These are phyloP conservation scores for Psephotus haematonotus DNA, from an alignment of 2,113 vertebrate species.

Conservation along the genomic window DNA sequence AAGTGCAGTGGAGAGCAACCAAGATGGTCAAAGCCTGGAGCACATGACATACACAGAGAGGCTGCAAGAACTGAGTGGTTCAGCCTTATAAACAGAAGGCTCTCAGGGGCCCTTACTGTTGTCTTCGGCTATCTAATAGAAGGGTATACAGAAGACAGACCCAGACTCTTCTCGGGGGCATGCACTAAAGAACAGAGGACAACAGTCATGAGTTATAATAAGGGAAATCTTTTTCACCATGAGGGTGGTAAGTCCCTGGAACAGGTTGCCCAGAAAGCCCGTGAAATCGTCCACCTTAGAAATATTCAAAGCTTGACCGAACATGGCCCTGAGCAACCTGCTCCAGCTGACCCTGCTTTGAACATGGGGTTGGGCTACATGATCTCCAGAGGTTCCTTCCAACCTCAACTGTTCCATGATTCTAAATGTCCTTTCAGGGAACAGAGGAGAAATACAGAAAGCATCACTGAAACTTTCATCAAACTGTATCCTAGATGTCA, in stretches of 20 bases:
- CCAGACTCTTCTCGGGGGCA: not conserved
- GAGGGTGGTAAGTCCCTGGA: not conserved
- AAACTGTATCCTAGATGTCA: not conserved
- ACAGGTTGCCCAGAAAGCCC: not conserved
- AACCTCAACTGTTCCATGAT: not conserved
- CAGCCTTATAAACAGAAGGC: not conserved
- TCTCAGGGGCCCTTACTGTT: not conserved
- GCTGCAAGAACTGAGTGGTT: not conserved
- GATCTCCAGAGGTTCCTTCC: not conserved
- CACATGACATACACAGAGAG: not conserved
- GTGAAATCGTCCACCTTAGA: not conserved
- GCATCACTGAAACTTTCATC: not conserved
- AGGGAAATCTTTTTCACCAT: not conserved
- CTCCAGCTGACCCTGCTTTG: not conserved
- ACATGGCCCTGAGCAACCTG: not conserved
- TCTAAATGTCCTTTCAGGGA: not conserved
- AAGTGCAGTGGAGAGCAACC: not conserved
- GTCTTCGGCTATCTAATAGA: not conserved
- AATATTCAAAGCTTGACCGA: not conserved
- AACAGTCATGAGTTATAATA: not conserved
- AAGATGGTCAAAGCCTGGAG: not conserved
- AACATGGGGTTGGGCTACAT: not conserved
- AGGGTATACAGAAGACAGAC: not conserved
- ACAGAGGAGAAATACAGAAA: not conserved
- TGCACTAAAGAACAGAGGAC: constrained; percentile 16